Base-by-base conservation (phyloP, 2,113 vertebrate genomes). In the Serinus canaria region DNA sequence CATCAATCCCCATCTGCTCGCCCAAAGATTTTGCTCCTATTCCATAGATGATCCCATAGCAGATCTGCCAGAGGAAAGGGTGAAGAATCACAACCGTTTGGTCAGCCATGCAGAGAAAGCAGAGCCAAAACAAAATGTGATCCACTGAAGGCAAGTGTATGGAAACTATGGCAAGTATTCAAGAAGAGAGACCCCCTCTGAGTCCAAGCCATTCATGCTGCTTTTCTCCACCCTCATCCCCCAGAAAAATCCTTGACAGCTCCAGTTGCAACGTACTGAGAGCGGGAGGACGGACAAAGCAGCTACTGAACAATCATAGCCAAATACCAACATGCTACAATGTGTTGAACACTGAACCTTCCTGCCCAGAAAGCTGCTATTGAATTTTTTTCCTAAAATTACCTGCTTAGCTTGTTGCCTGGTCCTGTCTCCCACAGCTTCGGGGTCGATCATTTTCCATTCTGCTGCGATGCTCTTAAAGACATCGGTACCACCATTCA, bases 401-500 rank as follows among this genome's bases (percentile, higher is more conserved):
- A 99, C 99, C 99, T 99, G 99, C 90, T 99, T 99, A 60, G 99
- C 99, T 87, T 99, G 99, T 83, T 99, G 99, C 92, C 99, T 98
- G 68, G 98, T 97, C 59, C 72, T 87, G 47, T 99, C 98, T 20
- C 98, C 98, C 60, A 99, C 99, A 52, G 97, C 91, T 62, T 98
- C 97, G 1, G 97, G 97, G 55, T 99, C 98, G 2, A 99, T 93
- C 97, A 98, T 98, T 96, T 99, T 99, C 99, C 99, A 99, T 69
- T 99, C 99, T 0, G 99, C 99, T 49, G 99, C 99, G 20, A 99
- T 99, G 96, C 98, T 99, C 94, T 97, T 98, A 87, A 99, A 99
- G 82, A 99, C 99, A 73, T 99, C 99, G 5, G 98, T 95, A 47
- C 98, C 99, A 21, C 96, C 82, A 13, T 99, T 99, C 72, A 99